Evolutionary conservation across 1,140 invertebrate genomes (phyloP).

Genomic region (Tetramorium parvispinum): DNA sequence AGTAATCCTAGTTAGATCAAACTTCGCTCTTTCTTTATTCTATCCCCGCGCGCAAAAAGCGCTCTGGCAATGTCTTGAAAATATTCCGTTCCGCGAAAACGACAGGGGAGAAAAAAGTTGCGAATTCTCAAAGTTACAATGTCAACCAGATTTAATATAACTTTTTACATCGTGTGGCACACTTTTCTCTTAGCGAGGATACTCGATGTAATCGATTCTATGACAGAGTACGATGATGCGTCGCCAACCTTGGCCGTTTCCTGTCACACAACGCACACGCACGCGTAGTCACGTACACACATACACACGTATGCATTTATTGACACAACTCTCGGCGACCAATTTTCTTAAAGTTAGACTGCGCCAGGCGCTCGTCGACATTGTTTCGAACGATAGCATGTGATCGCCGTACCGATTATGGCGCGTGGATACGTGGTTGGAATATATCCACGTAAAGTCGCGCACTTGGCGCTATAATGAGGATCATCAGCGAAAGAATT

Average conservation of each 20-base stretch:
- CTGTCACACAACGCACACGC: slow-evolving; percentile 65
- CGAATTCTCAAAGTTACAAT: background rate
- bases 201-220: slow-evolving; percentile 50
- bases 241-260: slow-evolving; percentile 76
- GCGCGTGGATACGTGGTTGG: background rate
- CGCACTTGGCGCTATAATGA: slow-evolving; percentile 17
- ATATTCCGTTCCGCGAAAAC: background rate
- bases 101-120: background rate
- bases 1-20: background rate
- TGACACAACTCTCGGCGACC: slow-evolving; percentile 49
- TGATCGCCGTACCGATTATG: slow-evolving; percentile 59
- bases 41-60: background rate
- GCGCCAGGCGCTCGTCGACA: background rate
- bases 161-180: slow-evolving; percentile 1
- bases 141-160: background rate
- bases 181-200: background rate
- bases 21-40: background rate
- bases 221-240: slow-evolving; percentile 48
- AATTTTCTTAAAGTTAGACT: slow-evolving; percentile 53
- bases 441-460: slow-evolving; percentile 35
- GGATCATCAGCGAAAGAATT: slow-evolving; percentile 57
- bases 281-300: slow-evolving; percentile 46
- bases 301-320: background rate
- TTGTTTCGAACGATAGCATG: slow-evolving; percentile 27
- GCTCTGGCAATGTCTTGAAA: background rate